Conservation (phyloP, 2,113 vertebrate genomes). For the Artemisiospiza belli region DNA sequence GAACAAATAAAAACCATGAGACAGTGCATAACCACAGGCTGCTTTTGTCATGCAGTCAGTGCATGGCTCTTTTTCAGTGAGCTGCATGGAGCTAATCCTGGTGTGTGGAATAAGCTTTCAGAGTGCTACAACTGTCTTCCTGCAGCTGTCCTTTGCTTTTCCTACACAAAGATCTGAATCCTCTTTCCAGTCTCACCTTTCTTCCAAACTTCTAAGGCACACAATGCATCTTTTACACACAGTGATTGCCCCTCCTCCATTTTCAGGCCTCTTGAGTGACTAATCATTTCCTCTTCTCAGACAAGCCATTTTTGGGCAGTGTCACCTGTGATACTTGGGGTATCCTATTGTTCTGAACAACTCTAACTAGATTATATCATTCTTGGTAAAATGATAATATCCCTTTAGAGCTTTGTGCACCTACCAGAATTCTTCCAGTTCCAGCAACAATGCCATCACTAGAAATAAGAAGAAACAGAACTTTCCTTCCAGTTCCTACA, state of each 20-base stretch:
- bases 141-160: background rate
- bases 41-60: background rate
- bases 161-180: background rate
- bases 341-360: background rate
- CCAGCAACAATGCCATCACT: background rate
- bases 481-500: background rate
- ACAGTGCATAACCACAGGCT: background rate
- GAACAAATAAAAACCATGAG: background rate
- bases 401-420: background rate
- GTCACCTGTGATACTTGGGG: background rate
- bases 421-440: background rate
- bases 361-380: rapidly evolving
- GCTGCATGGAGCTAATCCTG: background rate
- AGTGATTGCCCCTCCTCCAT: background rate
- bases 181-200: background rate
- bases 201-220: background rate
- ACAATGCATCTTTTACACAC: background rate
- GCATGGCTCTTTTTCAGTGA: constrained; percentile 7
- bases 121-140: background rate
- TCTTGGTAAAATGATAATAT: background rate
- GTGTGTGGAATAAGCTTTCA: background rate
- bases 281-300: background rate
- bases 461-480: background rate
- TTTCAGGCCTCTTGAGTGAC: background rate
- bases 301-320: background rate